Base-by-base conservation (phyloP, 2,888 invertebrate species). In the Heterodera filipjevi region DNA sequence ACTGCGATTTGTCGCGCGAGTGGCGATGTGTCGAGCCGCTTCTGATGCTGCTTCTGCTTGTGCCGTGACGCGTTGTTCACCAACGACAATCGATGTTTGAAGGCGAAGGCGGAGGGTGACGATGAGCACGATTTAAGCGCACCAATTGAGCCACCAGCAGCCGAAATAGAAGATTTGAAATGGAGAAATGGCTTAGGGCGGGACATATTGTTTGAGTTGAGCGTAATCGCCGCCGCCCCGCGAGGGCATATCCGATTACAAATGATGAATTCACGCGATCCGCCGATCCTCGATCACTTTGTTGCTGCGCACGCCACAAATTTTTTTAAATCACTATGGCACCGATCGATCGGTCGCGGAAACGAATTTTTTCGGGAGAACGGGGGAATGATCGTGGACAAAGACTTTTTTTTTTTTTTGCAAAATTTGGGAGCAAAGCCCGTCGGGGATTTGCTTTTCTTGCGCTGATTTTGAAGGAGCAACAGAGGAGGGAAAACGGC, bases 81-180 rank as follows among this genome's bases (percentile, higher is more conserved):
- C 16, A 16, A 12, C 46, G 14, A 14, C 46, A 49, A 19, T 49
- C 46, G 46, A 49, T 19, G 6, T 12, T 16, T 19, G 46, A 3
- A 12, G 16, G 59, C 1, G 22, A n/a, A 59, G 8, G 59, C n/a
- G 8, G 59, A 59, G 22, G 59, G 59, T 2, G 46, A 27, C 59
- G 59, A n/a, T 27, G 59, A n/a, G n/a, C n/a, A 59, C 33, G 68
- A 68, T 68, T 68, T 68, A 12, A 35, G 33, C 32, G 33, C 68
- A 16, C 33, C 33, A 14, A 35, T 14, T 2, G 68, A 32, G 33
- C 16, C 27, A 22, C 68, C 22, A 39, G 39, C 39, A 39, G 39
- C 39, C 68, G 68, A 68, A 68, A 68, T 68, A 6, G 68, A 68
- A 33, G 68, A 68, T 22, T 68, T 68, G 68, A 68, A 68, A 27